Evolutionary conservation across 1,140 invertebrate species (phyloP).

Genomic region (Maconellicoccus hirsutus): DNA sequence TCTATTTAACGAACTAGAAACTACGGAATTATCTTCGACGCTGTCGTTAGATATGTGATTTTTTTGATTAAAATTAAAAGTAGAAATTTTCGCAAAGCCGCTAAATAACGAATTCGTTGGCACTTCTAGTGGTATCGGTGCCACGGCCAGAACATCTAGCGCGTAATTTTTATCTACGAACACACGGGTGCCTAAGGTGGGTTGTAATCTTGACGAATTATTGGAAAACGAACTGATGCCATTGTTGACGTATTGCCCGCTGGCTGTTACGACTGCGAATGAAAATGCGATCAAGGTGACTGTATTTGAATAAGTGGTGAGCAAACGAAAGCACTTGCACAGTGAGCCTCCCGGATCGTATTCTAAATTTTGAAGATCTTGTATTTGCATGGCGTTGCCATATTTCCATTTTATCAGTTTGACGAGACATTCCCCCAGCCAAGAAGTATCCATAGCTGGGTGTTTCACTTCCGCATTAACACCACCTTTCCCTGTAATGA

Average conservation of each 20-base stretch:
- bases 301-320: background rate
- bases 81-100: background rate
- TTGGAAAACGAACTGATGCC: background rate
- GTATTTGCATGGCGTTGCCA: background rate
- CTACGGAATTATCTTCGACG: background rate
- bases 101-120: background rate
- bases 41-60: background rate
- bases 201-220: background rate
- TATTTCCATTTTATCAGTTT: conserved; percentile 19
- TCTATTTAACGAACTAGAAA: background rate
- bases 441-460: background rate
- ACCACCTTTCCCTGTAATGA: background rate
- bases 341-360: conserved; percentile 12
- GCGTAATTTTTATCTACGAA: background rate
- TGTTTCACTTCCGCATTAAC: background rate
- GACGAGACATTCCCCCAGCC: background rate
- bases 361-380: conserved; percentile 1
- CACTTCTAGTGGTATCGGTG: conserved; percentile 4
- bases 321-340: background rate
- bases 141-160: background rate
- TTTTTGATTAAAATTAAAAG: background rate
- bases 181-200: background rate
- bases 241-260: conserved; percentile 10
- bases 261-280: background rate
- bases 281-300: background rate